Evolutionary conservation across 2,113 vertebrate species (phyloP), one percentile per base, ranked within the genome.

Genomic region (Zosterops pallidus): DNA sequence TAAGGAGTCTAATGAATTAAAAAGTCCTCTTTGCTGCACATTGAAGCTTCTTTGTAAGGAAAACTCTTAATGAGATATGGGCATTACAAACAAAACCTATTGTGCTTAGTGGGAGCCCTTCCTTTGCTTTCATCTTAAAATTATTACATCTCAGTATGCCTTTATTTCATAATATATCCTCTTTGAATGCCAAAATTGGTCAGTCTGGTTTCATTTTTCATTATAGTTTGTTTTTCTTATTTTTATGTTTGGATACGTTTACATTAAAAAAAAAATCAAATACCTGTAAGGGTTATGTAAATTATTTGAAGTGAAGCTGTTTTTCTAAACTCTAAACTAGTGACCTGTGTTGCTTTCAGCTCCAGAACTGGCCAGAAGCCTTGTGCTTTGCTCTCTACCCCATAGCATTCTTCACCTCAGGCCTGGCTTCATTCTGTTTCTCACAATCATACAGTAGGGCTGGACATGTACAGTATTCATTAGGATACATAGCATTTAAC

Each of bases 121-220:
- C 35, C 53, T 83, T 93, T 77, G 63, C 83, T 81, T 90, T 63
- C 52, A 92, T 90, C 80, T 89, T 92, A 89, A 86, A 90, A 93
- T 55, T 70, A 76, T 86, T 92, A 83, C 35, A 90, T 89, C 59
- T 77, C 47, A 47, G 18, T 59, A 47, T 44, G 52, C 25, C 23
- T 86, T 14, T 63, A 86, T 83, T 94, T 86, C 64, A 81, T 89
- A 74, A 44, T 33, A 57, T 9, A 69, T 39, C 56, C 12, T 81
- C 68, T 65, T 23, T 60, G 47, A 90, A 90, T 67, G 24, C 42
- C 47, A 42, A 46, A 86, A 78, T 19, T 55, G 20, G 23, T 35
- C 56, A 56, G 35, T 60, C 64, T 92, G 89, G 2, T 71, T 93
- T 86, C 2, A 52, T 86, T 95, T 88, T 80, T 57, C 71, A 65